Percentiles rank a stretch among this genome's conserved stretches.
phyloP scores from a whole-genome alignment of 2,888 invertebrate genomes.

The Metallyticus violacea region DNA sequence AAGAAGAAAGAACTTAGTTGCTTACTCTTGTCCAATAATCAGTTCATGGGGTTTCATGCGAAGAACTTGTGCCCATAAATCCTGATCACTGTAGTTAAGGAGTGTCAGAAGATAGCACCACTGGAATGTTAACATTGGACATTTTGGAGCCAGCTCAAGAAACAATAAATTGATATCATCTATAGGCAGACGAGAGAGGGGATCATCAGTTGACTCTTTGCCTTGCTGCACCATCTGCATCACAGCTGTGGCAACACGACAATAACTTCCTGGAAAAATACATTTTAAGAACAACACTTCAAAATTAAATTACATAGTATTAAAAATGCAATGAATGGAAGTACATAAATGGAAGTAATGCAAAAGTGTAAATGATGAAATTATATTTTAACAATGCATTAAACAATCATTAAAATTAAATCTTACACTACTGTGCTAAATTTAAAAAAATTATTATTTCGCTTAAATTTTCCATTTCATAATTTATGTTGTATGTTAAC shows the following conservation, averaged over 20 bases:
- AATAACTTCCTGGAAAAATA: conserved; percentile 48
- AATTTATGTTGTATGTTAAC: no score
- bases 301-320: conserved; percentile 1
- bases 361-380: not conserved
- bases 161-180: conserved; percentile 58
- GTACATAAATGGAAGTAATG: not conserved
- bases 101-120: conserved; percentile 77
- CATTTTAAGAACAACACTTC: not conserved
- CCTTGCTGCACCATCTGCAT: conserved; percentile 49
- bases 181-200: conserved; percentile 44
- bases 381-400: no score
- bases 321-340: not conserved
- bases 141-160: conserved; percentile 52
- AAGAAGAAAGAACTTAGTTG: not conserved
- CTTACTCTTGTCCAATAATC: conserved; percentile 22
- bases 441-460: no score
- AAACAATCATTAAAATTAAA: no score
- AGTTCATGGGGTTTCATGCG: conserved; percentile 38
- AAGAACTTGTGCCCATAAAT: conserved; percentile 66
- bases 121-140: conserved; percentile 68
- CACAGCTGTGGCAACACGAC: conserved; percentile 56
- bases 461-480: no score
- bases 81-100: conserved; percentile 65
- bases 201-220: conserved; percentile 52
- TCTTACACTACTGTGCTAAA: no score